Percentiles rank a stretch among this genome's conserved stretches.
phyloP scores from a whole-genome alignment of 2,113 vertebrate genomes.

The Cervus canadensis region DNA sequence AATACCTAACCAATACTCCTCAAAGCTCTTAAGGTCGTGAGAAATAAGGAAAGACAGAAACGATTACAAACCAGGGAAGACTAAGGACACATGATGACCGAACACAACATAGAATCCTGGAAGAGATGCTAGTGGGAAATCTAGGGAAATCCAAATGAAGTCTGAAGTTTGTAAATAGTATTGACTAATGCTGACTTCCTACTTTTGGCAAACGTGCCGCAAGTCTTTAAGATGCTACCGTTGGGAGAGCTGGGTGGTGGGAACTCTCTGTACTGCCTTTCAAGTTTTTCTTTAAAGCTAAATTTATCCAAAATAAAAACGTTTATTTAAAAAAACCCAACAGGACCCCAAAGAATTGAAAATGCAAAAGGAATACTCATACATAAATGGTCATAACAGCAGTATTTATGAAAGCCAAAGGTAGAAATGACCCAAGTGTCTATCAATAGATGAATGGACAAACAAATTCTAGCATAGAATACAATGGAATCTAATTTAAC shows the following conservation, averaged over 20 bases:
- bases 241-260: background rate
- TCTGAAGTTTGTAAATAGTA: background rate
- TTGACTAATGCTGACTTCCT: background rate
- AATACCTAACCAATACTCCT: background rate
- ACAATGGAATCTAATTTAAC: background rate
- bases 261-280: background rate
- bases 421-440: background rate
- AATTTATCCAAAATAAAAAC: background rate
- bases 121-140: background rate
- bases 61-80: background rate
- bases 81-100: background rate
- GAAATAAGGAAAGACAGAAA: slow-evolving; percentile 1
- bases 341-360: background rate
- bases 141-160: background rate
- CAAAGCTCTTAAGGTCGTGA: background rate
- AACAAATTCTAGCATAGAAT: background rate
- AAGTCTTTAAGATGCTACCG: background rate
- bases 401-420: background rate
- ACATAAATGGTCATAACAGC: background rate
- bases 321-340: background rate
- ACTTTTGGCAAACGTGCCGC: background rate
- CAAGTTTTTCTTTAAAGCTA: background rate
- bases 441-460: background rate
- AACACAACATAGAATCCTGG: background rate
- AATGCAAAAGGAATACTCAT: background rate